Evolutionary conservation across 2,888 invertebrate genomes (phyloP).

Genomic region (Aspidapion aeneum): DNA sequence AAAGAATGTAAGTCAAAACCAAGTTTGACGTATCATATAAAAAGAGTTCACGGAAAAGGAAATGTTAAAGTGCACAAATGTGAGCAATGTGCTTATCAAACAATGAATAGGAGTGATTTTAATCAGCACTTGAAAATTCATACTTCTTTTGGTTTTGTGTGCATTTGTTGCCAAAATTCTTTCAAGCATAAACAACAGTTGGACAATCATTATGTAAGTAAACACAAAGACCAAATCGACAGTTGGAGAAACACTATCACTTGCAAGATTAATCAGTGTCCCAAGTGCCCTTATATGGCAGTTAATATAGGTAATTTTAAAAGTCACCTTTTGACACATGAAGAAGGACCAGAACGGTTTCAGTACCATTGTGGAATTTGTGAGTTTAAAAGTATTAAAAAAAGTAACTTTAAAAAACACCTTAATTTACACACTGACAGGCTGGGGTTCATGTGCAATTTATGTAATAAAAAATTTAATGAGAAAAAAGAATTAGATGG

Average conservation of each 20-base stretch:
- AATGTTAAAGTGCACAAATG: constrained; percentile 12
- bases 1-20: background rate
- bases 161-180: constrained; percentile 14
- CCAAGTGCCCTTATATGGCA: constrained; percentile 11
- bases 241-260: constrained; percentile 11
- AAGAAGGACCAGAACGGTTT: background rate
- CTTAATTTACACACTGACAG: constrained; percentile 11
- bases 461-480: constrained; percentile 3
- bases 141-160: constrained; percentile 9
- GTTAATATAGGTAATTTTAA: background rate
- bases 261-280: constrained; percentile 13
- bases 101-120: constrained; percentile 9
- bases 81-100: constrained; percentile 15
- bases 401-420: constrained; percentile 7
- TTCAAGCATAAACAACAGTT: constrained; percentile 17
- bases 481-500: background rate
- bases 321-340: background rate
- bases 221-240: constrained; percentile 12
- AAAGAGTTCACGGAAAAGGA: background rate
- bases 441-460: background rate
- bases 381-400: background rate
- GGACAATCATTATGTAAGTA: constrained; percentile 19
- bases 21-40: background rate
- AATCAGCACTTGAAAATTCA: constrained; percentile 18
- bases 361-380: constrained; percentile 1